A percentile compares a stretch with the other conserved stretches of the same genome.
Evolutionary conservation across 2,797 vertebrate genomes (phyloP).

Genomic region (Simalia tracyae): DNA sequence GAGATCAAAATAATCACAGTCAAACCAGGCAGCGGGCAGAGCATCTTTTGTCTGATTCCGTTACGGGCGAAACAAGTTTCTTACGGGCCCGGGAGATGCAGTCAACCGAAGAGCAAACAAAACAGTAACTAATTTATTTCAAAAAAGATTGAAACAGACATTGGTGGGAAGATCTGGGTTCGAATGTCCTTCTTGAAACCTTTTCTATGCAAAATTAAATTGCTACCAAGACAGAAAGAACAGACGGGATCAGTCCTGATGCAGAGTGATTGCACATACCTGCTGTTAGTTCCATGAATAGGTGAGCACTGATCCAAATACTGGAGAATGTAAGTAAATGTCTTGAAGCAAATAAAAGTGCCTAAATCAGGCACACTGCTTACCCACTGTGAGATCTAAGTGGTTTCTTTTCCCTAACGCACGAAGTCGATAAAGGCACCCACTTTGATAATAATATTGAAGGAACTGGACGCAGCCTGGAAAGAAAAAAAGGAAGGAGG

Average conservation of each 20-base stretch:
- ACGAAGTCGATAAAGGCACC: slow-evolving; percentile 92
- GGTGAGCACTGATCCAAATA: not conserved
- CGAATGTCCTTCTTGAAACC: not conserved
- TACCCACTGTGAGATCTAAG: slow-evolving; percentile 97
- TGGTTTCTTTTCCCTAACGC: slow-evolving; percentile 94
- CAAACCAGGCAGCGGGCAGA: not conserved
- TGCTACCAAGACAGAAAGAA: not conserved
- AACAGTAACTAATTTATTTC: not conserved
- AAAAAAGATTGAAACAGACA: not conserved
- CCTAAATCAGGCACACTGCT: slow-evolving; percentile 49
- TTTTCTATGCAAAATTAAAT: not conserved
- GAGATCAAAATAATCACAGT: not conserved
- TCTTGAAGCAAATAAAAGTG: not conserved
- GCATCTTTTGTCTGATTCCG: not conserved
- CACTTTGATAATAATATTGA: slow-evolving; percentile 98
- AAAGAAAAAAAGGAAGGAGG: slow-evolving; percentile 28
- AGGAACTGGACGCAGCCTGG: slow-evolving; percentile 96
- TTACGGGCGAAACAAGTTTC: not conserved
- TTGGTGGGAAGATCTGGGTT: not conserved
- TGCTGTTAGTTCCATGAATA: not conserved
- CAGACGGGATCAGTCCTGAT: not conserved
- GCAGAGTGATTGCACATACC: not conserved
- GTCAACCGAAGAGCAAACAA: not conserved
- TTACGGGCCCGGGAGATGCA: not conserved
- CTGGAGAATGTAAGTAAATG: not conserved